A percentile compares a stretch with the other conserved stretches of the same genome.
These are phyloP conservation scores for Eupithecia tripunctaria DNA, from an alignment of 2,888 invertebrate genomes.

Conservation along the genomic window DNA sequence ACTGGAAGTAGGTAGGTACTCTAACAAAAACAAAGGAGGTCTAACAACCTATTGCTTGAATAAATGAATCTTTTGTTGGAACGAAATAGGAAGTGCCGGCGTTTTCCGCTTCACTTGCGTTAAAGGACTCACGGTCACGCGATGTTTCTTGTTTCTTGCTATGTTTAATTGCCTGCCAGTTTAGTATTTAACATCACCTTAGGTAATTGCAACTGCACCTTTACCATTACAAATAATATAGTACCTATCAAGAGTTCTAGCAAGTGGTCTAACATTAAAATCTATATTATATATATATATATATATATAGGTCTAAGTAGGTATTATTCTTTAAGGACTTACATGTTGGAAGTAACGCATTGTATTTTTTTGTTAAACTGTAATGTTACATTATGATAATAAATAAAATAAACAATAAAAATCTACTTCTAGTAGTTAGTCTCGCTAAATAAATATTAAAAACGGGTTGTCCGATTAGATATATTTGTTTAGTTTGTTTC, in stretches of 20 bases:
- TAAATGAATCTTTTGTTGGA: conserved; percentile 19
- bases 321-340: too few species aligned
- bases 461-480: too few species aligned
- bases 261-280: too few species aligned
- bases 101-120: conserved; percentile 20
- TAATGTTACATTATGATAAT: too few species aligned
- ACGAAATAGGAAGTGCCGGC: conserved; percentile 12
- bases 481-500: too few species aligned
- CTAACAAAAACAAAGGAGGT: conserved; percentile 5
- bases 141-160: conserved; percentile 12
- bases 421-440: too few species aligned
- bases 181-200: not conserved
- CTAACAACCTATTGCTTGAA: conserved; percentile 1
- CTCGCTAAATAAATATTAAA: too few species aligned
- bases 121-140: conserved; percentile 12
- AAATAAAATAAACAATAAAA: too few species aligned
- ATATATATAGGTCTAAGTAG: too few species aligned
- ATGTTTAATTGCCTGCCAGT: conserved; percentile 11
- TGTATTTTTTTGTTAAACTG: too few species aligned
- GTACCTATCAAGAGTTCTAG: not conserved
- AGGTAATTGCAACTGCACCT: not conserved
- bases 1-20: not conserved
- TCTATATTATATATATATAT: too few species aligned
- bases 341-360: too few species aligned
- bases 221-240: not conserved